Evolutionary conservation across 2,888 invertebrate species (phyloP), one percentile per base, ranked within the genome.

Genomic region (Agonopterix arenella): DNA sequence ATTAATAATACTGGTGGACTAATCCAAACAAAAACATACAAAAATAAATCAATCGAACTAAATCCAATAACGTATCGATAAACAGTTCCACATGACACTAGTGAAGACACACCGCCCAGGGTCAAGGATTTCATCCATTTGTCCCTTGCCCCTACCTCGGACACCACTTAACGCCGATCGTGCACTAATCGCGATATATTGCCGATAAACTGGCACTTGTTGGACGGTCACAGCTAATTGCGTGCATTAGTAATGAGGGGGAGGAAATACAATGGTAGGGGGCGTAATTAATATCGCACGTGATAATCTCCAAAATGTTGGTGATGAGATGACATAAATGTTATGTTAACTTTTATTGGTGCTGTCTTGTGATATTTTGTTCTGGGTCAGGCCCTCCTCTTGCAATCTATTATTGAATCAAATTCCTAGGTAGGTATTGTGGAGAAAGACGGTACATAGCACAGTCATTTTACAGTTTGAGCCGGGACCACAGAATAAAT

Each of bases 241-340:
- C 80, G 62, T 84, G 80, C 76, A 85, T 84, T 85, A 84, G 78
- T 84, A 79, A 86, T 85, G 74, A 80, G 69, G 62, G 68, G 71
- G 67, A 64, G 56, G 38, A 56, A 50, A 62, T 44, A 52, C 53
- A 54, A 53, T 56, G 52, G 52, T 55, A 55, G 56, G 54, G 51
- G 53, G 53, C 58, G 54, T 78, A 72, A 77, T 78, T 75, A 77
- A 76, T 73, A 76, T 76, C 64, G 62, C 61, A 67, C 59, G 66
- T 64, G 63, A 69, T 74, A 49, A 73, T 71, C 63, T 60, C 40
- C 4, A 40, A 2, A 9, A n/a, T n/a, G 40, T n/a, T n/a, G 40
- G 9, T 40, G 9, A 40, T 40, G n/a, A 40, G 9, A 40, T 40
- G n/a, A 40, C 40, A 38, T 40, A 4, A 40, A 40, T n/a, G n/a